Evolutionary conservation across 2,888 invertebrate species (phyloP), one percentile per base, ranked within the genome.

Genomic region (Sphaerophoria rueppellii): DNA sequence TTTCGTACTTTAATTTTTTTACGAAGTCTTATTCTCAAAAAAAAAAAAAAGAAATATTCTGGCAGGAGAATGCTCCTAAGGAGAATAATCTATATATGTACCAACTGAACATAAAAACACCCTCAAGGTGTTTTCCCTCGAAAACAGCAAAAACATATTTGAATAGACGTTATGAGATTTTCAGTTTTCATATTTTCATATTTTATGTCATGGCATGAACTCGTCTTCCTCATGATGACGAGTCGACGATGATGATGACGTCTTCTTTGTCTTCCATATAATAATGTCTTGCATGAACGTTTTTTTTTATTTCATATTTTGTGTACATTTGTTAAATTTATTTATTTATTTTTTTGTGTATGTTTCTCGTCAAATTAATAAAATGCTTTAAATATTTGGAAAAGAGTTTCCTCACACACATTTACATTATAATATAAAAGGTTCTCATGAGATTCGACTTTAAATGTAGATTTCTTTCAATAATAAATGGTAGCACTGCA

Each of bases 91-190:
- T 58, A 57, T 61, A 34, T 50, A 63, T 52, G 14, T 50, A 40
- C 46, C 24, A 24, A 67, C 67, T 48, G 52, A 71, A 75, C 61
- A 70, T 75, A 69, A 72, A 43, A 79, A 75, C 69, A 12, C 48
- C 86, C 81, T 67, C 52, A 65, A 81, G 87, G 82, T 87, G 78
- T 87, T 87, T 86, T 87, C 86, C 76, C 72, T 76, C 61, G 80
- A 85, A 79, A 85, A 85, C 80, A 85, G 82, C 85, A 82, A 87
- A 87, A 86, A 87, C 86, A 86, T 87, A 87, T 87, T 87, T 87
- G 82, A 87, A 87, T 87, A 87, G 87, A 87, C 87, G 81, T 87
- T 87, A 87, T 87, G 87, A 87, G 87, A 87, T 87, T 87, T 87
- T 87, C 87, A 86, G 87, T 86, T 86, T 87, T 87, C 81, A 83